A percentile compares a stretch with the other conserved stretches of the same genome.
These are phyloP conservation scores for Acropora tenuis DNA, from an alignment of 64 coral and sea anemone species.

Conservation along the genomic window DNA sequence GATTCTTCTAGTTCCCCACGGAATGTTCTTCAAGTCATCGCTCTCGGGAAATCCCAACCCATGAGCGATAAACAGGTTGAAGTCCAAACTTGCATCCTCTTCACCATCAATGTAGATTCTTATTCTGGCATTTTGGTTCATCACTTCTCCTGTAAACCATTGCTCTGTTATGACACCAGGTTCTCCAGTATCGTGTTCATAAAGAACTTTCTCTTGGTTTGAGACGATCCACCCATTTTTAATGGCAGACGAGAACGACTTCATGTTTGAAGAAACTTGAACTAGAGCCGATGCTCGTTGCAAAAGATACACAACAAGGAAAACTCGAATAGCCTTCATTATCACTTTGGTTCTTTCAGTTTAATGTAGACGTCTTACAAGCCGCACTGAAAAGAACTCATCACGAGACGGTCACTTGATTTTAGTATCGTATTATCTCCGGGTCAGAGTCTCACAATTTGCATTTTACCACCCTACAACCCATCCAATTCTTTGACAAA, in stretches of 20 bases:
- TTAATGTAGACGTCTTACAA: no score
- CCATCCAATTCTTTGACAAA: no score
- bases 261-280: not conserved
- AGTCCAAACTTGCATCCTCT: constrained; percentile 34
- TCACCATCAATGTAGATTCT: constrained; percentile 50
- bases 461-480: no score
- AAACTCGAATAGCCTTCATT: not conserved
- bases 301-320: not conserved
- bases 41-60: not conserved
- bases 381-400: no score
- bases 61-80: constrained; percentile 29
- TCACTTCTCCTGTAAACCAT: constrained; percentile 26
- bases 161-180: constrained; percentile 43
- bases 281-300: not conserved
- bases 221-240: not conserved
- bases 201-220: constrained; percentile 10
- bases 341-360: no score
- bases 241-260: constrained; percentile 26
- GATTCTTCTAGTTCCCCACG: constrained; percentile 29
- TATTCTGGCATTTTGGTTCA: constrained; percentile 34
- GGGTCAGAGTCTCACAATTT: no score
- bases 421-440: no score
- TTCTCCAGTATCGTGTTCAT: constrained; percentile 24
- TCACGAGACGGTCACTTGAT: no score
- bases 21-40: not conserved